These are phyloP conservation scores for Acrocyrtus sp. DNA, from an alignment of 2,888 invertebrate genomes.

Conservation along the genomic window DNA sequence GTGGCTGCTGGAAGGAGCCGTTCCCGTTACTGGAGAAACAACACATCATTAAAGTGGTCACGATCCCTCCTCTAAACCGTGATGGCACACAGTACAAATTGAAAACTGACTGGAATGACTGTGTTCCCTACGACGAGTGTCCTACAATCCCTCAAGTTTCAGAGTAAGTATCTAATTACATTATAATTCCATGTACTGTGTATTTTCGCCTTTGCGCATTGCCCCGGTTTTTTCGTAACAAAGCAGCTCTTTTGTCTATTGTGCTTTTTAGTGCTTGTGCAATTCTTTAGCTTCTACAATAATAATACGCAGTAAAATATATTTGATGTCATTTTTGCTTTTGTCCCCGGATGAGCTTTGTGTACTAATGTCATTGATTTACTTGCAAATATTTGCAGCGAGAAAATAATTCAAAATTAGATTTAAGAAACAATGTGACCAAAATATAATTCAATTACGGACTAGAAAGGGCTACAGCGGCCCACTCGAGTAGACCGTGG, in stretches of 20 bases:
- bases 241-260: background rate
- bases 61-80: conserved; percentile 59
- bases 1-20: conserved; percentile 61
- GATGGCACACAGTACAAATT: conserved; percentile 62
- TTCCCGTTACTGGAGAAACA: conserved; percentile 59
- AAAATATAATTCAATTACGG: no score
- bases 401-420: no score
- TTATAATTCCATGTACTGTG: background rate
- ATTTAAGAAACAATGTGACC: no score
- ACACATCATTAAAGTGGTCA: conserved; percentile 63
- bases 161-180: conserved; percentile 57
- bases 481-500: no score
- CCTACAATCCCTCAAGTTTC: conserved; percentile 57
- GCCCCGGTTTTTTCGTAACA: background rate
- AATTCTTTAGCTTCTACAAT: no score
- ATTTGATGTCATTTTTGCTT: background rate
- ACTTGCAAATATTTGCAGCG: no score
- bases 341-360: no score
- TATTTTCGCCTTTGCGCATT: background rate
- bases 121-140: conserved; percentile 56
- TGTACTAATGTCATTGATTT: no score
- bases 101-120: conserved; percentile 61
- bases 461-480: no score
- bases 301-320: background rate
- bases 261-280: background rate